Evolutionary conservation across 1,140 invertebrate genomes (phyloP), one percentile per base, ranked within the genome.

Genomic region (Drosophila parvula): DNA sequence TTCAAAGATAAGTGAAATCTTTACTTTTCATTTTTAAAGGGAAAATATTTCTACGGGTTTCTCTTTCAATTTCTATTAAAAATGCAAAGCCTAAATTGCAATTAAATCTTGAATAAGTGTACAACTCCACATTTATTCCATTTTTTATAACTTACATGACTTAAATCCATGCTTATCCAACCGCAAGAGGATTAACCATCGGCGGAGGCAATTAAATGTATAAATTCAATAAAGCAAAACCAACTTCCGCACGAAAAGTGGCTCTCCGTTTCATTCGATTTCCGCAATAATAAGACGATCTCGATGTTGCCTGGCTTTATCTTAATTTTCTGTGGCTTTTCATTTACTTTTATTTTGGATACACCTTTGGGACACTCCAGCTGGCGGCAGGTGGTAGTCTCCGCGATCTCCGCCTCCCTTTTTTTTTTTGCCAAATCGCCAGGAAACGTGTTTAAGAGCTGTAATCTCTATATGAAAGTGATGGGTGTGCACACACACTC

Each of bases 211-310:
- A 71, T 71, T 71, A 71, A 71, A 48, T 58, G 51, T 55, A 71
- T 59, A 50, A 71, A 71, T 70, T 50, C 36, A 71, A 71, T 71
- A 59, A 70, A 50, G 28, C n/a, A 50, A 59, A 53, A 55, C 18
- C 9, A 27, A 38, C 69, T 71, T 71, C 69, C 69, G 69, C 36
- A 36, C 65, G 55, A 71, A 57, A 70, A 50, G 44, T 50, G 65
- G 48, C 67, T 43, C 51, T 27, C 12, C 12, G 30, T 55, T 34
- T 27, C 16, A 0, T 32, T 38, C 65, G 38, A 71, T 71, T 71
- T 71, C 69, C 69, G 69, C 67, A 71, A 71, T 30, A 50, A 36
- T 50, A 40, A 70, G 64, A 18, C 43, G 50, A 53, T 70, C 14
- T 43, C 40, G 43, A 51, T 40, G 28, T 40, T 70, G 64, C 48